These are phyloP conservation scores for Pristionchus japonicus DNA, from an alignment of 2,888 invertebrate genomes.

Conservation along the genomic window DNA sequence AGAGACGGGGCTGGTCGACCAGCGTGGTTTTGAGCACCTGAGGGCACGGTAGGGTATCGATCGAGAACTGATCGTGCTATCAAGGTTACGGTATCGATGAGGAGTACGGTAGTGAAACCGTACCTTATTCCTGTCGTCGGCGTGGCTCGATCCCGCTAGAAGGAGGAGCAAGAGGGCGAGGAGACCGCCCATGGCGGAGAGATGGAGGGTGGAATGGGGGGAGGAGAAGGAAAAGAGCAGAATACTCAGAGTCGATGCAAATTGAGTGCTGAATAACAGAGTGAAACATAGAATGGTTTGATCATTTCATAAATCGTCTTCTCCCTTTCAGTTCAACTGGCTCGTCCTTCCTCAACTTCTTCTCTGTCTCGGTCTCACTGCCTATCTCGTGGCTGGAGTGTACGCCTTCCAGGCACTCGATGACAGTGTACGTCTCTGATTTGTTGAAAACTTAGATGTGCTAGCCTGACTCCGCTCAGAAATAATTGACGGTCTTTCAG, in stretches of 20 bases:
- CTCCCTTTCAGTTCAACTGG: constrained; percentile 39
- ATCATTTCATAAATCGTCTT: background rate
- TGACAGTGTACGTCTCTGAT: background rate
- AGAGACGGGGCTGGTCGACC: background rate
- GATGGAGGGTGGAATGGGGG: background rate
- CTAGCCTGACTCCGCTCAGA: no score
- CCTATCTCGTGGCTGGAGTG: constrained; percentile 8
- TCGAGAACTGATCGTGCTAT: no score
- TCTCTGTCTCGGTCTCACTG: background rate
- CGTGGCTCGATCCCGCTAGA: background rate
- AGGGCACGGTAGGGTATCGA: background rate
- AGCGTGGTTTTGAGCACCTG: background rate
- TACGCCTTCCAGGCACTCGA: constrained; percentile 31
- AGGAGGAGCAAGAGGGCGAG: background rate
- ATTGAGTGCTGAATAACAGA: background rate
- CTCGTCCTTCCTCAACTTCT: constrained; percentile 40
- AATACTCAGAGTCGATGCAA: no score
- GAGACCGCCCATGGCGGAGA: background rate
- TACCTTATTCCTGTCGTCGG: background rate
- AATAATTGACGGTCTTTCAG: constrained; percentile 17
- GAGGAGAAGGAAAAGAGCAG: background rate
- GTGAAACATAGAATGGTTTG: background rate
- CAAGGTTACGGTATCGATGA: background rate
- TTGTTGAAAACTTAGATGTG: no score
- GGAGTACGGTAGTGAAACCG: background rate